Percentiles rank a stretch among this genome's conserved stretches.
phyloP scores from a whole-genome alignment of 2,888 invertebrate genomes.

The Listrodromus nycthemerus region DNA sequence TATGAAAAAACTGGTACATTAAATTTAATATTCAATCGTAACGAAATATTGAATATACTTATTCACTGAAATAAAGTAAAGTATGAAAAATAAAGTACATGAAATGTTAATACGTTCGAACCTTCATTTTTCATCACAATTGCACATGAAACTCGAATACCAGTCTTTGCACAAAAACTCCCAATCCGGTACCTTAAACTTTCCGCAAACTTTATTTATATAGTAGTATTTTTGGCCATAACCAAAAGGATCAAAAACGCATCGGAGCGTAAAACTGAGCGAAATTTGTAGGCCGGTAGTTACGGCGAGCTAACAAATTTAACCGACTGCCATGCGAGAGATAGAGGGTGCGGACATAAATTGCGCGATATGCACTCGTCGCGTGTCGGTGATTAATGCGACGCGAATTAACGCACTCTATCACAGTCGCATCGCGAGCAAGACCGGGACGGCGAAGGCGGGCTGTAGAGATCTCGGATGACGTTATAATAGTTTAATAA shows the following conservation, averaged over 20 bases:
- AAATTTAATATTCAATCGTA: no score
- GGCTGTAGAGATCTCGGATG: conserved; percentile 40
- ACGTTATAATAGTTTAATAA: conserved; percentile 63
- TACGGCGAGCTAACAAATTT: conserved; percentile 13
- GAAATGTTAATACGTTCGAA: no score
- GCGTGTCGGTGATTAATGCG: conserved; percentile 44
- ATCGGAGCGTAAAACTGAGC: not conserved
- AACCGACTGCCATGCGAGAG: conserved; percentile 23
- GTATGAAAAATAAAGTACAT: no score
- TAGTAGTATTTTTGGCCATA: no score
- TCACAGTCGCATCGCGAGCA: conserved; percentile 44
- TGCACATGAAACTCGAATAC: no score
- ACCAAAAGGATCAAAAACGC: not conserved
- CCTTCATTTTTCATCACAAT: no score
- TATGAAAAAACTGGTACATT: no score
- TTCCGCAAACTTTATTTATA: no score
- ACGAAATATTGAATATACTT: no score
- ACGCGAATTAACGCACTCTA: conserved; percentile 58
- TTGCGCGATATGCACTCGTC: not conserved
- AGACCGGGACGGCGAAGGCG: conserved; percentile 13
- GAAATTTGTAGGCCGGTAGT: not conserved
- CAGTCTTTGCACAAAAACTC: no score
- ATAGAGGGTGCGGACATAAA: conserved; percentile 10
- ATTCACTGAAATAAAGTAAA: no score
- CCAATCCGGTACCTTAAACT: no score